These are phyloP conservation scores for Parauchenoglanis ngamensis DNA, from an alignment of 2,797 vertebrate species.

Conservation along the genomic window DNA sequence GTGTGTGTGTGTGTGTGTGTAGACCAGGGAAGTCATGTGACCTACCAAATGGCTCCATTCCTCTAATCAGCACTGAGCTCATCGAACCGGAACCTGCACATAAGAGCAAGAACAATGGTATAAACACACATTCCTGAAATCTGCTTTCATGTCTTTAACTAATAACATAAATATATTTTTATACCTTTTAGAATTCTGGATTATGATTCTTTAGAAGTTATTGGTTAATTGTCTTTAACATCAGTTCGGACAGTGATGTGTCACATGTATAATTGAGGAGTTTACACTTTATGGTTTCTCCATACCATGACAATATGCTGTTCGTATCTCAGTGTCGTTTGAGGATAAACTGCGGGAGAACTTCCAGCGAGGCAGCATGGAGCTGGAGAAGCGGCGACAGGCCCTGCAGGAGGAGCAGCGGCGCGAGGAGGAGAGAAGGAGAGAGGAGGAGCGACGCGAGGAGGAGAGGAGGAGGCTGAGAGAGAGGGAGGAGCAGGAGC, in stretches of 20 bases:
- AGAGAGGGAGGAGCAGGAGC: constrained; percentile 71
- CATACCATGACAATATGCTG: not conserved
- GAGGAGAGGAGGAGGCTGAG: constrained; percentile 86
- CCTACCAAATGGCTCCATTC: constrained; percentile 82
- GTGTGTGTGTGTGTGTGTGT: constrained; percentile 47
- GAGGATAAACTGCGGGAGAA: constrained; percentile 96
- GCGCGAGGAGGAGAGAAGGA: constrained; percentile 84
- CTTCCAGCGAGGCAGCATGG: constrained; percentile 87
- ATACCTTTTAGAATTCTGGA: not conserved
- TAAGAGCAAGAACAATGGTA: constrained; percentile 85
- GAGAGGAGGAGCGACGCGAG: constrained; percentile 82
- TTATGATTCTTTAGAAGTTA: not conserved
- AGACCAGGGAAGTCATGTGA: constrained; percentile 76
- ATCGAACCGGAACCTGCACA: constrained; percentile 79
- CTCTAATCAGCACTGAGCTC: constrained; percentile 79
- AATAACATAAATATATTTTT: not conserved
- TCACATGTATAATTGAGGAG: not conserved
- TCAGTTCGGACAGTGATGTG: not conserved
- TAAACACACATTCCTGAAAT: constrained; percentile 35
- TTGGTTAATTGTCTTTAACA: not conserved
- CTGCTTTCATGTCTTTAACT: not conserved
- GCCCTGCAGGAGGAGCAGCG: constrained; percentile 86
- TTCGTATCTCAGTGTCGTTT: constrained; percentile 79
- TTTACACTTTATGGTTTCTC: not conserved
- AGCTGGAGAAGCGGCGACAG: constrained; percentile 90